Conservation (phyloP, 2,113 vertebrate genomes). For the Falcunculus frontatus region DNA sequence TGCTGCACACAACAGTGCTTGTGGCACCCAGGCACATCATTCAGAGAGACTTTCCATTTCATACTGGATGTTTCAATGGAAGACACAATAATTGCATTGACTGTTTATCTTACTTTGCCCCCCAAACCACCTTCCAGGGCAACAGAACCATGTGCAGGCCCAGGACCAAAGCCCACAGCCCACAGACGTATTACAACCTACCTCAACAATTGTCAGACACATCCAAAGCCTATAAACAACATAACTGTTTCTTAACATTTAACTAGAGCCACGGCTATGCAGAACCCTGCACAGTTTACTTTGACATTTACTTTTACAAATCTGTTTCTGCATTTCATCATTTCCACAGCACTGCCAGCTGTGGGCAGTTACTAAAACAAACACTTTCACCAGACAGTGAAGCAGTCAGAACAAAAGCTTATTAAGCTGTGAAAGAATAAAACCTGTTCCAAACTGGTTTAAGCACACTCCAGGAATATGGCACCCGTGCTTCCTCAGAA, state of each 20-base stretch:
- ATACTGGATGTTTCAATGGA: not conserved
- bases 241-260: not conserved
- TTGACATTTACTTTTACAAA: not conserved
- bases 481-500: not conserved
- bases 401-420: not conserved
- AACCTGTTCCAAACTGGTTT: not conserved
- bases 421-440: not conserved
- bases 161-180: not conserved
- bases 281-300: not conserved
- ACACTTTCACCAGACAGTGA: not conserved
- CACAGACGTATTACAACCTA: not conserved
- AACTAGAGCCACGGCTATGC: not conserved
- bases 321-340: not conserved
- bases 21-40: fast-evolving
- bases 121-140: not conserved
- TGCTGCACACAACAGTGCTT: not conserved
- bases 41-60: not conserved
- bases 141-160: not conserved
- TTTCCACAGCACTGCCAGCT: not conserved
- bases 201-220: not conserved
- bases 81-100: not conserved
- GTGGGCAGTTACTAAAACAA: not conserved
- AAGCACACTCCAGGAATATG: not conserved
- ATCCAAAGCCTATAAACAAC: not conserved
- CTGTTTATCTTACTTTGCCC: not conserved